A percentile compares a stretch with the other conserved stretches of the same genome.
Evolutionary conservation across 2,888 invertebrate genomes (phyloP).

Genomic region (Phyllotreta cruciferae): DNA sequence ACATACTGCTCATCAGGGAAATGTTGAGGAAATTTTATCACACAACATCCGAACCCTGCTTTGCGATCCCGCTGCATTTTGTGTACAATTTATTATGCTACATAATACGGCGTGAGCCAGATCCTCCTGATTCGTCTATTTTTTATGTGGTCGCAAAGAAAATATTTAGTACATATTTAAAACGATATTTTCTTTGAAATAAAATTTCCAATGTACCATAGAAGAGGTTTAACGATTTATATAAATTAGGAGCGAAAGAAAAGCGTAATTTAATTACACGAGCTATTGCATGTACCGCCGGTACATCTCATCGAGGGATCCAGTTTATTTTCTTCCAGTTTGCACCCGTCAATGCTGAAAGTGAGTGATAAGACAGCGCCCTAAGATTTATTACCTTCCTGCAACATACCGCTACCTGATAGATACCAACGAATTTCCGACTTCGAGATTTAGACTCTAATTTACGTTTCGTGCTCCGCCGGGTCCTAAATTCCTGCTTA

Average conservation of each 20-base stretch:
- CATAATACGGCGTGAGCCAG: conserved; percentile 40
- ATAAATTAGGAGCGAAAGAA: too few species aligned
- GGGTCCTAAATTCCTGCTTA: conserved; percentile 9
- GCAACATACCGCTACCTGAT: conserved; percentile 8
- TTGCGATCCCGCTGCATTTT: conserved; percentile 28
- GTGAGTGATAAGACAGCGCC: conserved; percentile 7
- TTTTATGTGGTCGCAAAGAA: too few species aligned
- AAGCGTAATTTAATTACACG: too few species aligned
- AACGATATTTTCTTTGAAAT: too few species aligned
- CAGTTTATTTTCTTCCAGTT: conserved; percentile 6
- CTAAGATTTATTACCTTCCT: conserved; percentile 9
- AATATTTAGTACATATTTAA: too few species aligned
- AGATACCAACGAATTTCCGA: conserved; percentile 8
- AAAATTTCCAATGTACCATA: too few species aligned
- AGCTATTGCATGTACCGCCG: background rate
- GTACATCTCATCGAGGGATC: background rate
- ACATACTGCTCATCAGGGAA: conserved; percentile 48
- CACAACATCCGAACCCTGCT: conserved; percentile 38
- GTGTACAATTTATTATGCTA: conserved; percentile 47
- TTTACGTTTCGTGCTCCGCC: conserved; percentile 6
- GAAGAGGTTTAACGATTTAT: too few species aligned
- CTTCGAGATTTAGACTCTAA: conserved; percentile 12
- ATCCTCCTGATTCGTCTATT: too few species aligned
- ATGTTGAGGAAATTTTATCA: conserved; percentile 43
- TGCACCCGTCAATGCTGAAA: conserved; percentile 10